Base-by-base conservation (phyloP, 2,888 invertebrate genomes). In the Crossocerus cetratus region DNA sequence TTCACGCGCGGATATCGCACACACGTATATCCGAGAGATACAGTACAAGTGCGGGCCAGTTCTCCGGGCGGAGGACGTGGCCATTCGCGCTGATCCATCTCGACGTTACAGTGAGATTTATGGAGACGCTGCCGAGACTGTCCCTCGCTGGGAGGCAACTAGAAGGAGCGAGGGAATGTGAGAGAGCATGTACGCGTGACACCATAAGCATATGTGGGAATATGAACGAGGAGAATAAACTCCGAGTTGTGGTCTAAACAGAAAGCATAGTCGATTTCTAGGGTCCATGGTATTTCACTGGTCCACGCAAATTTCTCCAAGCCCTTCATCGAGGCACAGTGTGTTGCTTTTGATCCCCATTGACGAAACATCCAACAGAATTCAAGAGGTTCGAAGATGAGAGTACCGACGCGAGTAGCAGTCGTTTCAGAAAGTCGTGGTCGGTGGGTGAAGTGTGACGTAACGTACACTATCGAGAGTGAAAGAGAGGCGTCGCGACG, bases 91-190 rank as follows among this genome's bases (percentile, higher is more conserved):
- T 88, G 89, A 90, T 89, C 89, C 90, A 87, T 89, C 89, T 87
- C 83, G 85, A 87, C 88, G 87, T 87, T 87, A 88, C 86, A 88
- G 86, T 86, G 86, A 89, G 89, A 90, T 90, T 90, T 90, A 90
- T 90, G 89, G 86, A 88, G 82, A 82, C 80, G 81, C 74, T 78
- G 78, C 83, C 64, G 66, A 78, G 84, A 77, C 81, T 77, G 63
- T 44, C 43, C 53, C 54, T 45, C 42, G 59, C n/a, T 13, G 64
- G 44, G 4, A 65, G 45, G 2, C n/a, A 1, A 23, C 42, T 42
- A 16, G 49, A 18, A 21, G 56, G 42, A 43, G 18, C 42, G 53
- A 57, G 53, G n/a, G 57, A 44, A 22, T 63, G 69, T 54, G 69
- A 73, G 72, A 64, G 58, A 32, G 11, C 32, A 32, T 32, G 32